phyloP scores from a whole-genome alignment of 1,140 invertebrate genomes.

The Rhopalosiphum maidis region DNA sequence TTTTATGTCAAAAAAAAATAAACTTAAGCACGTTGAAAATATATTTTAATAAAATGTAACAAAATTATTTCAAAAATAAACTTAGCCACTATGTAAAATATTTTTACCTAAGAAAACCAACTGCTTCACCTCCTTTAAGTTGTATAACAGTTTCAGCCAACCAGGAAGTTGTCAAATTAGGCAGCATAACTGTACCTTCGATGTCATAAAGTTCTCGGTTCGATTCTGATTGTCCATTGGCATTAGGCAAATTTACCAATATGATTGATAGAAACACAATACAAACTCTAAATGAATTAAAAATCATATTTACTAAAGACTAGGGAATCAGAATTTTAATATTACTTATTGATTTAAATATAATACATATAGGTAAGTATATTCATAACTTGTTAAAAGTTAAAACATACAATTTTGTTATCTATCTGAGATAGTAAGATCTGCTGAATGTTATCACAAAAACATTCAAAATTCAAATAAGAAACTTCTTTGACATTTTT shows the following conservation, averaged over 20 bases:
- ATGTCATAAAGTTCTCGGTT: slow-evolving; percentile 58
- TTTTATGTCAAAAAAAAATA: not conserved
- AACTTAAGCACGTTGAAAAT: not conserved
- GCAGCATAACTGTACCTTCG: slow-evolving; percentile 77
- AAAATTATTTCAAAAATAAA: not conserved
- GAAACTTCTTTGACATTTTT: not conserved
- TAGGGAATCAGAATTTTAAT: not conserved
- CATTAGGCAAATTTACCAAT: not conserved
- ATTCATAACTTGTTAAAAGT: not conserved
- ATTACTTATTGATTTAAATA: slow-evolving; percentile 29
- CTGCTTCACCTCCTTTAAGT: slow-evolving; percentile 85
- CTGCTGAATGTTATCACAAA: not conserved
- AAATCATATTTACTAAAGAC: slow-evolving; percentile 1
- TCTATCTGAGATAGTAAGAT: not conserved
- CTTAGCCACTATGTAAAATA: not conserved
- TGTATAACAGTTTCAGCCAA: slow-evolving; percentile 79
- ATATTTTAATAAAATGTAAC: not conserved
- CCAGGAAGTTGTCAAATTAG: slow-evolving; percentile 72
- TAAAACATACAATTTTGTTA: not conserved
- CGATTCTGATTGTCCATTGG: slow-evolving; percentile 32
- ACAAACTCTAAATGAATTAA: not conserved
- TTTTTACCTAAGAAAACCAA: slow-evolving; percentile 78
- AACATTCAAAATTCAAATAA: not conserved
- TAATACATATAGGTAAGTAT: not conserved
- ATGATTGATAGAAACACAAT: not conserved